Base-by-base conservation (phyloP, 2,113 vertebrate genomes). In the Penelope pileata region DNA sequence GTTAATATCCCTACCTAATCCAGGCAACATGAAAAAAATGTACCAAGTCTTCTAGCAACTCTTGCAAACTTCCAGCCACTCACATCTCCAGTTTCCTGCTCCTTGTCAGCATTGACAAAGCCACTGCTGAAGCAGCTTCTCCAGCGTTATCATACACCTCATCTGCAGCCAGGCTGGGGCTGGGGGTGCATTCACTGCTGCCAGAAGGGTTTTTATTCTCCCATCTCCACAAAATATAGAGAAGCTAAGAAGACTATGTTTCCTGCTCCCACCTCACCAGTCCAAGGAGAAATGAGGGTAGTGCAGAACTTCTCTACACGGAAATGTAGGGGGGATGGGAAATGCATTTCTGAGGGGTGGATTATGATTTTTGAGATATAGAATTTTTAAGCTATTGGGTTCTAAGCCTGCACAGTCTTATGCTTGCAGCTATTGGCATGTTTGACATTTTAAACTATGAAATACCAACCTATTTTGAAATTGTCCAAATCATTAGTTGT, bases 391-490 rank as follows among this genome's bases (percentile, higher is more conserved):
- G 58, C 66, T 81, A 50, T 34, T 78, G 88, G 95, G 91, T 97
- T 97, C 97, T 97, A 97, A 96, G 96, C 86, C 94, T 85, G 94
- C 94, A 94, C 88, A 87, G 90, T 97, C 96, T 96, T 97, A 96
- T 95, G 93, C 94, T 90, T 96, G 93, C 96, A 97, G 96, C 97
- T 97, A 98, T 94, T 98, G 97, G 96, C 97, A 97, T 96, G 95
- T 97, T 97, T 98, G 97, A 98, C 96, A 98, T 97, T 98, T 97
- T 97, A 98, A 97, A 98, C 97, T 98, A 98, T 98, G 97, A 98
- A 98, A 98, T 98, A 98, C 96, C 97, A 98, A 98, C 97, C 97
- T 98, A 98, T 98, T 98, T 97, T 97, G 97, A 98, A 98, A 97
- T 98, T 97, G 98, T 97, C 97, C 96, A 97, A 98, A 97, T 97